Percentiles rank a stretch among this genome's conserved stretches.
Evolutionary conservation across 2,888 invertebrate species (phyloP).

Genomic region (Poecilobothrus nobilitatus): DNA sequence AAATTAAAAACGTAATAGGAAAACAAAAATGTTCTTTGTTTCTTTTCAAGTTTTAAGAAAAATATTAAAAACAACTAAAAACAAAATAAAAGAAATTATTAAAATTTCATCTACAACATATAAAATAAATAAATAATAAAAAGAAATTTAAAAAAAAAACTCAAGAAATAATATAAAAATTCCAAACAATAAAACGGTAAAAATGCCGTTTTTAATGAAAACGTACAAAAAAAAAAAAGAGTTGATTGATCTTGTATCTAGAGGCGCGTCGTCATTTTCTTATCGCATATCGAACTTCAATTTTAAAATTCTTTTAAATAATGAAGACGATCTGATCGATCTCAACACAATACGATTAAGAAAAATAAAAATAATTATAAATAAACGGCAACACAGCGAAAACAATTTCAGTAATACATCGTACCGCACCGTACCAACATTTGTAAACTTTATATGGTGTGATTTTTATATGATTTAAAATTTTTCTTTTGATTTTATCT

Average conservation of each 20-base stretch:
- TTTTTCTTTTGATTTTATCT: background rate
- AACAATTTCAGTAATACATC: background rate
- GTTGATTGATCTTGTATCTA: background rate
- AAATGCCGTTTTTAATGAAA: too few species aligned
- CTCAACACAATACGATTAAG: background rate
- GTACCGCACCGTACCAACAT: too few species aligned
- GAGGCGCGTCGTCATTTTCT: background rate
- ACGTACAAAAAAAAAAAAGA: background rate
- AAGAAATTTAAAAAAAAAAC: too few species aligned
- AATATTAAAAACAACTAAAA: too few species aligned
- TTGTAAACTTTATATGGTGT: too few species aligned
- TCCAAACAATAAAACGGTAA: too few species aligned
- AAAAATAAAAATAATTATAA: background rate
- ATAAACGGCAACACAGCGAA: background rate
- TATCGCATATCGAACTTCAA: constrained; percentile 5
- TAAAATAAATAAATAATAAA: too few species aligned
- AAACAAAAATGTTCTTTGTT: background rate
- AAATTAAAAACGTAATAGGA: background rate
- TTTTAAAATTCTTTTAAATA: background rate
- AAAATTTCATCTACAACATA: too few species aligned
- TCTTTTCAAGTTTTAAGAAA: background rate
- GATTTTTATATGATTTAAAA: background rate
- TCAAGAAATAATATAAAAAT: too few species aligned
- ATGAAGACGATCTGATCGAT: too few species aligned
- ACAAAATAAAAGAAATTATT: too few species aligned